Base-by-base conservation (phyloP, 1,140 invertebrate species). In the Periplaneta americana region DNA sequence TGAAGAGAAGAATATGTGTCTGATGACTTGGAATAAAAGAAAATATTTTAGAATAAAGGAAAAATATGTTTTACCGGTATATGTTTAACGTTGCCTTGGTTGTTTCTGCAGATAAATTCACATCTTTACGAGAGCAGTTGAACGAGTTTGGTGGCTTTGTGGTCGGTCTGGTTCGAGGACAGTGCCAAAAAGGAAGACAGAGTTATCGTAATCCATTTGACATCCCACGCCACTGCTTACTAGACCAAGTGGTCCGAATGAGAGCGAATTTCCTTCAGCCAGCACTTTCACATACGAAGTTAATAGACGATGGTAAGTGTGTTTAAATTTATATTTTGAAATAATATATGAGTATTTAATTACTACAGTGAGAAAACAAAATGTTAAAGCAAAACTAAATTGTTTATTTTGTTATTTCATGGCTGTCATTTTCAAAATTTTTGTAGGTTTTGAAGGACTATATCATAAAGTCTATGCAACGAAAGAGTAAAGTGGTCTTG, bases 161-260 rank as follows among this genome's bases (percentile, higher is more conserved):
- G 10, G 93, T 98, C 18, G 93, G 93, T 35, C 84, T 93, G 39
- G 91, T 86, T 82, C 80, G 85, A 57, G 86, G 93, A 84, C 90
- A 93, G 17, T 90, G 91, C 80, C 91, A 92, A 85, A 87, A 90
- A 22, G 91, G 91, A 32, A 89, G 92, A 15, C 95, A 96, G 83
- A 94, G 93, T 80, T 99, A 97, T 87, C 93, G 96, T 85, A 99
- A 99, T 90, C 96, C 98, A 1, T 99, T 98, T 86, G 98, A 99
- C 89, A 98, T 99, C 87, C 95, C 96, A 28, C 90, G 98, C 76
- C 91, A 94, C 84, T 93, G 95, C 85, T 89, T 99, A 18, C 90
- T 99, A 36, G 97, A 98, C 90, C 97, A 98, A 90, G 94, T 98
- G 82, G 92, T 96, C 15, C 91, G 96, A 85, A 98, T 99, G 97